Conservation (phyloP, 2,113 vertebrate genomes). For the Triplophysa siluroides region DNA sequence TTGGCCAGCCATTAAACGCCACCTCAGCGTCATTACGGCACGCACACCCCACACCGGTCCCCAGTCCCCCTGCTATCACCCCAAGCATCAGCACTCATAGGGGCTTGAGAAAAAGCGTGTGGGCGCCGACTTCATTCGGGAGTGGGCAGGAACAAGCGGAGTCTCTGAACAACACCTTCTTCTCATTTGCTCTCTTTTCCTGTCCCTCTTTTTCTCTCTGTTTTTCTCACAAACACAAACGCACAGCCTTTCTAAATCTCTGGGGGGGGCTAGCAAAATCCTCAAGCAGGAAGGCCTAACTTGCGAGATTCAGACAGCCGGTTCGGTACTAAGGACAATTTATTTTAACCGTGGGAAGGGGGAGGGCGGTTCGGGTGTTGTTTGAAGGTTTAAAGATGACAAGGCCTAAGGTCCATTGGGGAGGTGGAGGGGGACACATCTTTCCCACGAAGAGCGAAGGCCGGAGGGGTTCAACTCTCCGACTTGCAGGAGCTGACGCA, state of each 20-base stretch:
- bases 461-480: constrained; percentile 41
- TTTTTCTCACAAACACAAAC: constrained; percentile 34
- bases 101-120: constrained; percentile 80
- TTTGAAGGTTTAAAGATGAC: constrained; percentile 79
- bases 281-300: constrained; percentile 70
- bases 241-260: constrained; percentile 38
- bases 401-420: constrained; percentile 67
- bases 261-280: constrained; percentile 63
- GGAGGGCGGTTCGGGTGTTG: constrained; percentile 64
- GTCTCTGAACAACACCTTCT: constrained; percentile 64
- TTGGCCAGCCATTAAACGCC: constrained; percentile 84
- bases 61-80: constrained; percentile 69
- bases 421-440: constrained; percentile 32
- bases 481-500: constrained; percentile 46
- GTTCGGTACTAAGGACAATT: constrained; percentile 72
- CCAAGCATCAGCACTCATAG: constrained; percentile 74
- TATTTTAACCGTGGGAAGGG: constrained; percentile 76
- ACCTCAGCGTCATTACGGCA: constrained; percentile 68
- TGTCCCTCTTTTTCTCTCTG: constrained; percentile 33
- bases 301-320: constrained; percentile 71
- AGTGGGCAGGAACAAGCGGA: constrained; percentile 61
- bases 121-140: constrained; percentile 67
- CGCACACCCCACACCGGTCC: constrained; percentile 53
- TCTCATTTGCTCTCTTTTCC: constrained; percentile 11
- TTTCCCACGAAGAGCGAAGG: constrained; percentile 57